Percentiles rank a stretch among this genome's conserved stretches.
These are phyloP conservation scores for Lordiphosa clarofinis DNA, from an alignment of 1,140 invertebrate genomes.

Conservation along the genomic window DNA sequence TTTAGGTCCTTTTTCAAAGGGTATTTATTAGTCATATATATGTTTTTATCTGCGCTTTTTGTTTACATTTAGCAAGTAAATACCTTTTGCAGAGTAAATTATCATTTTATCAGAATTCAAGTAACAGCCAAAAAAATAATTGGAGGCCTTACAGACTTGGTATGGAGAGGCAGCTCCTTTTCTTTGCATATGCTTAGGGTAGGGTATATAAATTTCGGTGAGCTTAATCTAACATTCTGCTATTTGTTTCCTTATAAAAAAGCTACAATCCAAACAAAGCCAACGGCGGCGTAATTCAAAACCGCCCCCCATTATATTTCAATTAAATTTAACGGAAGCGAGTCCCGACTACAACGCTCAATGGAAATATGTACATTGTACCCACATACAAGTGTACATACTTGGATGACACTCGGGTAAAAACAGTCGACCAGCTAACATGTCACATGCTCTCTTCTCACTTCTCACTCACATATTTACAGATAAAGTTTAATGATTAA, in stretches of 20 bases:
- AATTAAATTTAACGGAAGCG: conserved; percentile 69
- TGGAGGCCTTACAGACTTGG: neutral
- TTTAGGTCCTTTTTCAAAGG: no score
- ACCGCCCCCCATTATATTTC: conserved; percentile 70
- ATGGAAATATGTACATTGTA: neutral
- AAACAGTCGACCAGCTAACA: conserved; percentile 8
- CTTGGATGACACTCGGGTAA: conserved; percentile 1
- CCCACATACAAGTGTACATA: conserved; percentile 8
- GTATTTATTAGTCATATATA: no score
- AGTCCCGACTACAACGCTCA: conserved; percentile 27
- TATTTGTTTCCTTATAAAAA: conserved; percentile 4
- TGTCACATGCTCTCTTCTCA: no score
- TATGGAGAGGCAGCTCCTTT: neutral
- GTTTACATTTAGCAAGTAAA: no score
- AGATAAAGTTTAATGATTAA: conserved; percentile 49
- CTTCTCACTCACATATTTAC: conserved; percentile 28
- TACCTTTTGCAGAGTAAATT: no score
- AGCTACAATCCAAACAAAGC: conserved; percentile 2
- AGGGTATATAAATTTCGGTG: conserved; percentile 9
- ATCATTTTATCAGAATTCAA: no score
- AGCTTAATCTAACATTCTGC: conserved; percentile 1
- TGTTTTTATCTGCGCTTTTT: no score
- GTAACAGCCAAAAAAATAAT: no score
- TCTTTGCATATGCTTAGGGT: neutral
- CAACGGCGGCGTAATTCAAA: conserved; percentile 56